Conservation (phyloP, 2,113 vertebrate species). For the Clarias macrocephalus region DNA sequence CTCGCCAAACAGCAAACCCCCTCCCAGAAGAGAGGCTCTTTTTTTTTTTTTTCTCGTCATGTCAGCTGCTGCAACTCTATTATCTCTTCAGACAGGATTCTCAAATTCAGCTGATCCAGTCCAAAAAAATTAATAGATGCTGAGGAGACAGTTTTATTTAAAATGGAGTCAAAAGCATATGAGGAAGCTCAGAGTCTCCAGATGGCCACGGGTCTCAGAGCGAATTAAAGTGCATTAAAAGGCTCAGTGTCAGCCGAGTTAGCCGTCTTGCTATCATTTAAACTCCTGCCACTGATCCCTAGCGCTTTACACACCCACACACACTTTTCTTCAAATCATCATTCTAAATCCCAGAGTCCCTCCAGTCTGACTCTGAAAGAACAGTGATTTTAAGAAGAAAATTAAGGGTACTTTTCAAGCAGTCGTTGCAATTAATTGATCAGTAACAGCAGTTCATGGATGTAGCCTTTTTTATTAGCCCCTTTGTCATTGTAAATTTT, state of each 20-base stretch:
- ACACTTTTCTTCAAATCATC: not conserved
- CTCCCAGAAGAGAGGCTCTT: not conserved
- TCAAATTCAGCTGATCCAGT: conserved; percentile 48
- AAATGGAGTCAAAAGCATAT: conserved; percentile 6
- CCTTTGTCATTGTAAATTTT: conserved; percentile 54
- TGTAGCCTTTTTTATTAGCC: conserved; percentile 53
- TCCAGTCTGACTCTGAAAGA: not conserved
- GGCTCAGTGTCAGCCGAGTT: conserved; percentile 56
- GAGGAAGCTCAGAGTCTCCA: conserved; percentile 29
- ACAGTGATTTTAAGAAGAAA: conserved; percentile 43
- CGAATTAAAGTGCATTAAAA: conserved; percentile 62
- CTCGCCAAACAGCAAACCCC: conserved; percentile 19
- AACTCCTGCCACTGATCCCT: conserved; percentile 53
- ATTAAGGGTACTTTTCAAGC: conserved; percentile 44
- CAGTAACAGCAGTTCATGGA: conserved; percentile 42
- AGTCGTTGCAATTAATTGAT: conserved; percentile 56
- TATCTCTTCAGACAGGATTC: conserved; percentile 32
- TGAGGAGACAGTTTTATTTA: conserved; percentile 39
- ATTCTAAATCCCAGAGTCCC: conserved; percentile 14
- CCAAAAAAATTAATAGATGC: conserved; percentile 39
- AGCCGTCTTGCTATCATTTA: conserved; percentile 62
- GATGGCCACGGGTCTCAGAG: conserved; percentile 50
- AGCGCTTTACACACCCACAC: conserved; percentile 41
- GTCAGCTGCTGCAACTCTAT: conserved; percentile 30
- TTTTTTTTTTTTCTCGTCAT: not conserved